Evolutionary conservation across 2,888 invertebrate species (phyloP), one percentile per base, ranked within the genome.

Genomic region (Netelia melanura): DNA sequence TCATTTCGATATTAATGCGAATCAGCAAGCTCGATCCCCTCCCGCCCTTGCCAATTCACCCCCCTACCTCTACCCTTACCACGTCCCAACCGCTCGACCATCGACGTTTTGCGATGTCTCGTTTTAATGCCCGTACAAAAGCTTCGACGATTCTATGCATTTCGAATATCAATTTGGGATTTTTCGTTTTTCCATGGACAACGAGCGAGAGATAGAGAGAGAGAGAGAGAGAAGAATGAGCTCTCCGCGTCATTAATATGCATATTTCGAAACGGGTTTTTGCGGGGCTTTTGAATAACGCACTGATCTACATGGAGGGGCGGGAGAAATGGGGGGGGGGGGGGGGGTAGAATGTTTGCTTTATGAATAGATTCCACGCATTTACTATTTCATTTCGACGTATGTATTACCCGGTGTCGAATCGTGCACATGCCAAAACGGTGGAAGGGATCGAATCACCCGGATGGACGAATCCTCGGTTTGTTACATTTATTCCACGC

Each of bases 111-210:
- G 62, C 79, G 62, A 72, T 21, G 9, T 72, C 74, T 74, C 78
- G 76, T 72, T 85, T 83, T 85, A 85, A 85, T 85, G 75, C 82
- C 52, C 48, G 74, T 77, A 76, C 85, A 85, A 83, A 58, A 83
- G 76, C 85, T 82, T 76, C 82, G 54, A 72, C 85, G 71, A 85
- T 83, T 85, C 85, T 80, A 85, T 85, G 85, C 82, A 85, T 85
- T 85, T 85, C 82, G 85, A 85, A 85, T 82, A 79, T 71, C 82
- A 85, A 82, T 85, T 85, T 79, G 76, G 76, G 38, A 80, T 83
- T 85, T 83, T 83, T 85, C 72, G 79, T 79, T 85, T 82, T 75
- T 30, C 30, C 30, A 30, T 30, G 30, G 30, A 30, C 5, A 30
- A 30, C 2, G 3, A 30, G 30, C 30, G 30, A 30, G 30, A 30